Conservation (phyloP, 1,140 invertebrate genomes). For the Drosophila cardini region DNA sequence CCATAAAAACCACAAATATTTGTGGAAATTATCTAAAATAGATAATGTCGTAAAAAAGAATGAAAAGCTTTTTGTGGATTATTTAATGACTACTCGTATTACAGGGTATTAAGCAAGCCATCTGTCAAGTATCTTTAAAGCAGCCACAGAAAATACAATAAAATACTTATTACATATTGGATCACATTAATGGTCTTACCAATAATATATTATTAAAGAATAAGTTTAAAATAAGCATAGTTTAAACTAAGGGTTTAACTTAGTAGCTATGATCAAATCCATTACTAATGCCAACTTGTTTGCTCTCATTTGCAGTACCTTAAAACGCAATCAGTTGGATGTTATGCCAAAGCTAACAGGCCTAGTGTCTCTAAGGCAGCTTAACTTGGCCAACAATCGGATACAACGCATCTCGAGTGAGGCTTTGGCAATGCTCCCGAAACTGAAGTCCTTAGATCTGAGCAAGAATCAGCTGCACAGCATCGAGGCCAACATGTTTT, state of each 20-base stretch:
- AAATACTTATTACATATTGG: too few species aligned
- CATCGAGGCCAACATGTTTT: constrained; percentile 86
- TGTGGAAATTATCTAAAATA: constrained; percentile 25
- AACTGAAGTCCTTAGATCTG: constrained; percentile 87
- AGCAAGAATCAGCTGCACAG: constrained; percentile 88
- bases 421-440: constrained; percentile 87
- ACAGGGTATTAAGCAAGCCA: constrained; percentile 23
- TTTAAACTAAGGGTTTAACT: too few species aligned
- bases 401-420: constrained; percentile 87
- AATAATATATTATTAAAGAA: too few species aligned
- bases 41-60: constrained; percentile 26
- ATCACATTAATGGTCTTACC: too few species aligned
- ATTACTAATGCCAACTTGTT: not conserved
- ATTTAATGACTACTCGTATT: constrained; percentile 22
- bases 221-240: too few species aligned
- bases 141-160: not conserved
- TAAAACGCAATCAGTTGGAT: constrained; percentile 78
- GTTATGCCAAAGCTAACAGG: constrained; percentile 76
- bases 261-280: too few species aligned
- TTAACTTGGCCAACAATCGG: constrained; percentile 88
- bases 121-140: constrained; percentile 14
- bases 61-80: constrained; percentile 2
- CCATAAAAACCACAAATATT: constrained; percentile 18
- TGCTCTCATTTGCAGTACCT: constrained; percentile 36
- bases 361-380: constrained; percentile 83